These are phyloP conservation scores for Podarcis siculus DNA, from an alignment of 2,797 vertebrate species.

Conservation along the genomic window DNA sequence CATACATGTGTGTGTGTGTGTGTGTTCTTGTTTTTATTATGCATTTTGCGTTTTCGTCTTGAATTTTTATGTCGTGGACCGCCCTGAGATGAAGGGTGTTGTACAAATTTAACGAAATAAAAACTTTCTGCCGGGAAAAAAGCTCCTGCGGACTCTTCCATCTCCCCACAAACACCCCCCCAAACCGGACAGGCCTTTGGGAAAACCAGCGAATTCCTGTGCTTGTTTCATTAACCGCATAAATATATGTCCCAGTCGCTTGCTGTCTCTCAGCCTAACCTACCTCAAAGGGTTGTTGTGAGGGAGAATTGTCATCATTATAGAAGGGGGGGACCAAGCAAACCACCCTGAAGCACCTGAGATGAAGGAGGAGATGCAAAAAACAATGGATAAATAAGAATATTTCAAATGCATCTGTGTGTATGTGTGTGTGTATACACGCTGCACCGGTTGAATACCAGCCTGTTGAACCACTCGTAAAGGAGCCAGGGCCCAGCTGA, in stretches of 20 bases:
- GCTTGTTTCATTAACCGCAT: background rate
- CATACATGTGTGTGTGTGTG: no score
- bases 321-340: no score
- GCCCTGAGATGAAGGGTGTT: no score
- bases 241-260: background rate
- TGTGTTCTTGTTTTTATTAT: no score
- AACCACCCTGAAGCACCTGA: background rate
- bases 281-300: background rate
- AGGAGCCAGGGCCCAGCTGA: background rate
- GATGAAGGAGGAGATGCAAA: background rate
- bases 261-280: background rate
- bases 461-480: background rate
- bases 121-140: no score
- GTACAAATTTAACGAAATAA: rapidly evolving
- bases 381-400: no score
- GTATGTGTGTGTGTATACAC: no score
- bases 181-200: background rate
- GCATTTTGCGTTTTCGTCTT: no score
- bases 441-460: background rate
- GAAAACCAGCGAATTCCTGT: background rate
- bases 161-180: no score
- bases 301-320: no score
- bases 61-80: no score
- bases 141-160: no score
- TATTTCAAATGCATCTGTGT: background rate